A percentile compares a stretch with the other conserved stretches of the same genome.
phyloP scores from a whole-genome alignment of 2,797 vertebrate species.

The Antrozous pallidus region DNA sequence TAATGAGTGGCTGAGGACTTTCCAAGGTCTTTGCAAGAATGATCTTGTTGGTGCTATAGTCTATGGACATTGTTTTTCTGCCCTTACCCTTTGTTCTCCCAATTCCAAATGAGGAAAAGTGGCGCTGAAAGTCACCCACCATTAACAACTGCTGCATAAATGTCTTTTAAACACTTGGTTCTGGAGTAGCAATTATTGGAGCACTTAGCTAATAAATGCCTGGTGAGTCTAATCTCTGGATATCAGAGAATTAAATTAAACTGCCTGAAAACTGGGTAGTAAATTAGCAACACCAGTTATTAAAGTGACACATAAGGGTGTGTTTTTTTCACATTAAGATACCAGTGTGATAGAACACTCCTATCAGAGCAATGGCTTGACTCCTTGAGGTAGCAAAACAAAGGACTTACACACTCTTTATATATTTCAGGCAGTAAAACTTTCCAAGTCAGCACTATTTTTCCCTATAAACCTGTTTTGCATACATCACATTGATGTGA shows the following conservation, averaged over 20 bases:
- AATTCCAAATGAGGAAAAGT: constrained; percentile 2
- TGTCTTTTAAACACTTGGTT: constrained; percentile 48
- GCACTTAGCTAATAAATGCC: constrained; percentile 58
- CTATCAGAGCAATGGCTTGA: background rate
- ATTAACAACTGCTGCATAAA: constrained; percentile 37
- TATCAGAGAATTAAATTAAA: constrained; percentile 62
- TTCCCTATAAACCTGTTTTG: constrained; percentile 23
- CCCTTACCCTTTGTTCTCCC: background rate
- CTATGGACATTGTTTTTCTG: background rate
- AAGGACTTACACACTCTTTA: background rate
- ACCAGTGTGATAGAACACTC: background rate
- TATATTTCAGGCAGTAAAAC: background rate
- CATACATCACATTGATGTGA: background rate
- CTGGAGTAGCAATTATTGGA: constrained; percentile 47
- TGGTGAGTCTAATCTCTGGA: constrained; percentile 61
- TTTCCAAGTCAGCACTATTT: constrained; percentile 29
- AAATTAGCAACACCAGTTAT: constrained; percentile 47
- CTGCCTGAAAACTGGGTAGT: constrained; percentile 14
- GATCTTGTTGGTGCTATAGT: background rate
- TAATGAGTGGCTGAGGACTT: background rate
- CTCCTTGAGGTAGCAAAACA: constrained; percentile 14
- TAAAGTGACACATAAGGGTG: constrained; percentile 25
- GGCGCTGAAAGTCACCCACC: background rate
- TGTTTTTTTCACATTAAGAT: background rate
- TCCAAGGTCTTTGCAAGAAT: background rate